A percentile compares a stretch with the other conserved stretches of the same genome.
Conservation (phyloP, 2,888 invertebrate genomes). For the Drosophila diplacantha region DNA sequence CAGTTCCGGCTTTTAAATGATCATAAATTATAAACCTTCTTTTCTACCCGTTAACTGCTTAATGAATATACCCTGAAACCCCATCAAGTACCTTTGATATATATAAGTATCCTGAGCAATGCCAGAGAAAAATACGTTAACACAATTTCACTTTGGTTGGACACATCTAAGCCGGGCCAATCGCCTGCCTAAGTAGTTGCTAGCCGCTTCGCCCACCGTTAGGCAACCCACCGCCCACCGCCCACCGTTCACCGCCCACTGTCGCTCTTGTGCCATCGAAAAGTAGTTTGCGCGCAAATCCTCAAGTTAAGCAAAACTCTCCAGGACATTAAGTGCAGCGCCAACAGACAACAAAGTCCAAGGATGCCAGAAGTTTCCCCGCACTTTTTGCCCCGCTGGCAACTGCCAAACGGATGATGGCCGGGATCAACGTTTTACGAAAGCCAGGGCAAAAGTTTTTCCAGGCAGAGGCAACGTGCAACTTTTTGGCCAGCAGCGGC, state of each 20-base stretch:
- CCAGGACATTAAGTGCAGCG: slow-evolving; percentile 66
- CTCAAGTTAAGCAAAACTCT: slow-evolving; percentile 61
- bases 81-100: slow-evolving; percentile 1
- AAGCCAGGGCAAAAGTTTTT: slow-evolving; percentile 60
- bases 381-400: slow-evolving; percentile 57
- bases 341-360: slow-evolving; percentile 55
- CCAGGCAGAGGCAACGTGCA: slow-evolving; percentile 51
- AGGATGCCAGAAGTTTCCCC: slow-evolving; percentile 37
- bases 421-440: slow-evolving; percentile 74
- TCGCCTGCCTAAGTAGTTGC: slow-evolving; percentile 75
- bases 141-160: slow-evolving; percentile 58
- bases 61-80: background rate
- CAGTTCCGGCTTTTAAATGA: background rate
- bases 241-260: slow-evolving; percentile 7
- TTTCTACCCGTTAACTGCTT: background rate
- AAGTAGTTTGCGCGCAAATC: slow-evolving; percentile 75
- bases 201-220: slow-evolving; percentile 30
- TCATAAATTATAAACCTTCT: background rate
- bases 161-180: slow-evolving; percentile 71
- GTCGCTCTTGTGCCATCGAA: slow-evolving; percentile 54
- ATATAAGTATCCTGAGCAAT: slow-evolving; percentile 9
- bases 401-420: slow-evolving; percentile 67
- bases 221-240: background rate
- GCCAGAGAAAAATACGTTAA: slow-evolving; percentile 59
- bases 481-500: slow-evolving; percentile 61